Base-by-base conservation (phyloP, 1,140 invertebrate genomes). In the Procambarus clarkii region DNA sequence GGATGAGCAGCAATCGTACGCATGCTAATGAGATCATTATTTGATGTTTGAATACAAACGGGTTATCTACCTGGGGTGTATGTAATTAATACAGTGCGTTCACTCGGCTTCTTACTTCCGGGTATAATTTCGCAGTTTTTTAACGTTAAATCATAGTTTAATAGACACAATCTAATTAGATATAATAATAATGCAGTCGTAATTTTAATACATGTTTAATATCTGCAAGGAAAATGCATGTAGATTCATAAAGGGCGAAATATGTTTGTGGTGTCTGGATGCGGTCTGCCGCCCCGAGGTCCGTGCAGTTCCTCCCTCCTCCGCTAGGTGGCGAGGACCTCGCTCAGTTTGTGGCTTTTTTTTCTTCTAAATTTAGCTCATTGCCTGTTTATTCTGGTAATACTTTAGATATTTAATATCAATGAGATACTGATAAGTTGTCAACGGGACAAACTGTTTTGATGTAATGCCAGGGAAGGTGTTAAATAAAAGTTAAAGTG, bases 41-140 rank as follows among this genome's bases (percentile, higher is more conserved):
- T 69, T 69, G 64, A n/a, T 69, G 64, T 69, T 69, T 69, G 64
- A 69, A 69, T 69, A 69, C 64, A 69, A 69, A 69, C 64, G 64
- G 64, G 64, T 69, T 69, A 2, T 69, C 64, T n/a, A 4, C 50
- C 50, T 13, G 8, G 8, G 50, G 8, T 54, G 64, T 15, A 15
- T 69, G 64, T n/a, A 69, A 69, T 69, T 69, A 69, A 69, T 69
- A 69, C 64, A 18, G 64, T 69, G 21, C 64, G 21, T 69, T 69
- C 64, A 69, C 64, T 69, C 21, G 64, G 15, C 13, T 18, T 5
- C 13, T 18, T 69, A 1, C 64, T 69, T 69, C 64, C 64, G 15
- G 64, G 64, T 69, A 13, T 18, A 69, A 18, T n/a, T n/a, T 21
- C 21, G 13, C 13, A 9, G 50, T 9, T 54, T 54, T 54, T 54